These are phyloP conservation scores for Ectemnius cavifrons DNA, from an alignment of 2,888 invertebrate species.

Conservation along the genomic window DNA sequence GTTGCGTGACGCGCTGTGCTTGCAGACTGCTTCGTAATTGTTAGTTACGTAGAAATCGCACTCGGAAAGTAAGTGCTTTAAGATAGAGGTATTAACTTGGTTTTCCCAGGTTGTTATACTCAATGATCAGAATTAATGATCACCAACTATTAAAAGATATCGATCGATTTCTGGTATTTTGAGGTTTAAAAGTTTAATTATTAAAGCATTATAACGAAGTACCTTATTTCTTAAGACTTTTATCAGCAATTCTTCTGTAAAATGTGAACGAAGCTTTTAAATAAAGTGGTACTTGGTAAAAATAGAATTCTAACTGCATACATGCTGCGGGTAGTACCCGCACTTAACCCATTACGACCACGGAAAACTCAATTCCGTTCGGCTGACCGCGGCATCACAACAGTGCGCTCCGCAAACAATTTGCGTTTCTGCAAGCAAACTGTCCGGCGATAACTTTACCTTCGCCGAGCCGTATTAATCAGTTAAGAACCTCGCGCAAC, in stretches of 20 bases:
- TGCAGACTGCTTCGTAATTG: conserved; percentile 18
- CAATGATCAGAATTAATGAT: conserved; percentile 30
- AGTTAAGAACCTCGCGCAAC: not conserved
- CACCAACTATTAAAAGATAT: too few species aligned
- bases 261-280: too few species aligned
- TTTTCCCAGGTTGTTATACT: conserved; percentile 47
- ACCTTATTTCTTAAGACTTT: not conserved
- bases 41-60: conserved; percentile 30
- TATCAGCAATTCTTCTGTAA: too few species aligned
- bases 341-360: conserved; percentile 3
- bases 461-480: not conserved
- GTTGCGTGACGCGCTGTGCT: not conserved
- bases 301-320: not conserved
- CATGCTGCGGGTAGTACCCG: not conserved
- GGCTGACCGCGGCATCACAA: not conserved
- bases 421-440: not conserved
- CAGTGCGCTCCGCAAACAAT: not conserved
- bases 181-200: too few species aligned
- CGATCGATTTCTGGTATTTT: too few species aligned
- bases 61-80: conserved; percentile 38
- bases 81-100: conserved; percentile 41
- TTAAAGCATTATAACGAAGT: too few species aligned
- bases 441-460: not conserved
- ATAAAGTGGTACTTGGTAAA: too few species aligned
- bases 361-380: conserved; percentile 2